phyloP scores from a whole-genome alignment of 2,888 invertebrate genomes.

The Drosophila subquinaria region DNA sequence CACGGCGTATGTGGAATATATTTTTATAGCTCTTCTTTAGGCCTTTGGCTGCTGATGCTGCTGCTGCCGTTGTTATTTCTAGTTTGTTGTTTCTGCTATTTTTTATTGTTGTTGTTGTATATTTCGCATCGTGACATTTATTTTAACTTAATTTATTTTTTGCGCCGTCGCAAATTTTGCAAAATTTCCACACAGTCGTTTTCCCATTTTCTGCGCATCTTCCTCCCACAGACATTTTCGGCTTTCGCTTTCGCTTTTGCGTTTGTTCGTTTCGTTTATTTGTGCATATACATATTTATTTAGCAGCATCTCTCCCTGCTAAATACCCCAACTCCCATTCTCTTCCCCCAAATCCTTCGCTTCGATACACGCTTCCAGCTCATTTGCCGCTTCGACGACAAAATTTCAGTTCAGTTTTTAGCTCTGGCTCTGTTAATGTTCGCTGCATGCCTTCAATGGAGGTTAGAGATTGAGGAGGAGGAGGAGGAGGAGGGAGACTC shows the following conservation, averaged over 20 bases:
- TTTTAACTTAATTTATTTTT: constrained; percentile 83
- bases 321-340: neutral
- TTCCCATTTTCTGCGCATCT: constrained; percentile 54
- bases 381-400: constrained; percentile 80
- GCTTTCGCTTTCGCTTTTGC: constrained; percentile 60
- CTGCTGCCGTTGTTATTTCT: constrained; percentile 5
- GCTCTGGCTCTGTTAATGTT: constrained; percentile 66
- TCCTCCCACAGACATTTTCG: constrained; percentile 32
- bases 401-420: constrained; percentile 78
- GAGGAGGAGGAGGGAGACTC: neutral
- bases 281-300: constrained; percentile 71
- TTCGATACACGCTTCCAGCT: constrained; percentile 73
- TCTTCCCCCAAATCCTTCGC: constrained; percentile 25
- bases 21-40: constrained; percentile 29
- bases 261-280: constrained; percentile 55
- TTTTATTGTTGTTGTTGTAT: constrained; percentile 20
- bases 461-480: neutral
- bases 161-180: constrained; percentile 71
- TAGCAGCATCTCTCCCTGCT: constrained; percentile 54
- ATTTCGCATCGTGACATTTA: constrained; percentile 74
- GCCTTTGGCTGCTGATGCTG: constrained; percentile 4
- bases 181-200: constrained; percentile 63
- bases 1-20: constrained; percentile 72
- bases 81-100: constrained; percentile 5
- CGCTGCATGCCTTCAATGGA: constrained; percentile 7